A percentile compares a stretch with the other conserved stretches of the same genome.
Evolutionary conservation across 1,140 invertebrate genomes (phyloP).

Genomic region (Drosophila nebulosa): DNA sequence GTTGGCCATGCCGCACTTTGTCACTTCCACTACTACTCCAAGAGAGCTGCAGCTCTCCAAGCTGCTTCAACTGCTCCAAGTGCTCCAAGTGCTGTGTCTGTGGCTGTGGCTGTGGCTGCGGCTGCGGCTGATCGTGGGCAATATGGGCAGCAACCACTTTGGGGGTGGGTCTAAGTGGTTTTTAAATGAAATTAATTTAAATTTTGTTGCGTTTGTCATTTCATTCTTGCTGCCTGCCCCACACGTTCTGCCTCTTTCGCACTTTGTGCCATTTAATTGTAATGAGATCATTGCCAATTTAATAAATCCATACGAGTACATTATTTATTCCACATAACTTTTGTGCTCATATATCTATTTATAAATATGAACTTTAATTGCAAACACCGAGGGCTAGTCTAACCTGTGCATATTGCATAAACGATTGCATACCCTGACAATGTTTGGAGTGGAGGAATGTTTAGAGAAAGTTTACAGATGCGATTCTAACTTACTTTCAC

Average conservation of each 20-base stretch:
- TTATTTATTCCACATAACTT: constrained; percentile 16
- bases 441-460: no score
- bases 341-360: constrained; percentile 64
- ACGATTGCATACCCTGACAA: not conserved
- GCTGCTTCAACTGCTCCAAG: constrained; percentile 40
- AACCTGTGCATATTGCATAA: not conserved
- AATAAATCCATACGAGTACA: constrained; percentile 49
- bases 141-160: constrained; percentile 31
- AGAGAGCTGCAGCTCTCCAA: constrained; percentile 29
- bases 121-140: constrained; percentile 37
- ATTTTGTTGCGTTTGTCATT: constrained; percentile 28
- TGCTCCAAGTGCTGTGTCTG: no score
- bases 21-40: constrained; percentile 73
- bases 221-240: not conserved
- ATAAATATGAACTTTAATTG: constrained; percentile 41
- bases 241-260: not conserved
- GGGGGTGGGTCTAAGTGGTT: constrained; percentile 77
- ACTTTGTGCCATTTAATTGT: constrained; percentile 64
- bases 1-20: constrained; percentile 75
- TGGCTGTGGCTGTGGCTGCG: no score
- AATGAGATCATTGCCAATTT: constrained; percentile 73
- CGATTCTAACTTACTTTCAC: no score
- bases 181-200: constrained; percentile 79
- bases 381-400: not conserved
- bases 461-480: no score